phyloP scores from a whole-genome alignment of 2,888 invertebrate genomes.

The Lycocerus yunnanus region DNA sequence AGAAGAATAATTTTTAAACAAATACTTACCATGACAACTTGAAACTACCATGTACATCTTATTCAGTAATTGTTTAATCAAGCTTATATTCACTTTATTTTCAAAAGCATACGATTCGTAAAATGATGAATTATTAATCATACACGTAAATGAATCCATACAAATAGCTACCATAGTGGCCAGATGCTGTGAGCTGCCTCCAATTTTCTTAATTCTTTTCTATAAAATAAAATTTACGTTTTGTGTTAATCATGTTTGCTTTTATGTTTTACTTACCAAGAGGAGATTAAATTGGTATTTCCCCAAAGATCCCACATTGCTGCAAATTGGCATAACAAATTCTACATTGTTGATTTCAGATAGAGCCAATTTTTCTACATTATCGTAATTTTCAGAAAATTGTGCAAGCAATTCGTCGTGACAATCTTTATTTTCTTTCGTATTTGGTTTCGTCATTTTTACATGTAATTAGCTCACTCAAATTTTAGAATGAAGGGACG shows the following conservation, averaged over 20 bases:
- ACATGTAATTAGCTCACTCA: background rate
- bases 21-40: background rate
- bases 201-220: background rate
- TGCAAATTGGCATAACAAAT: constrained; percentile 6
- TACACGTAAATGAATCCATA: constrained; percentile 17
- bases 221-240: too few species aligned
- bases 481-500: background rate
- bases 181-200: background rate
- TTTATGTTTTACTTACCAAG: constrained; percentile 11
- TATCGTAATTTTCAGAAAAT: background rate
- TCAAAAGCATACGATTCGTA: constrained; percentile 1
- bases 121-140: constrained; percentile 13
- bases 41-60: background rate
- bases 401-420: background rate
- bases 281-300: constrained; percentile 6
- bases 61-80: background rate
- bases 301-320: background rate
- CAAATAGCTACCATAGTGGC: background rate
- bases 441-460: background rate
- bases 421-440: background rate
- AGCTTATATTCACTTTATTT: background rate
- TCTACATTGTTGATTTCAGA: constrained; percentile 9
- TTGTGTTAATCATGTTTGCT: background rate
- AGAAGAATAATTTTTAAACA: background rate
- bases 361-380: constrained; percentile 4